phyloP scores from a whole-genome alignment of 2,797 vertebrate genomes.

The Hirundo rustica region DNA sequence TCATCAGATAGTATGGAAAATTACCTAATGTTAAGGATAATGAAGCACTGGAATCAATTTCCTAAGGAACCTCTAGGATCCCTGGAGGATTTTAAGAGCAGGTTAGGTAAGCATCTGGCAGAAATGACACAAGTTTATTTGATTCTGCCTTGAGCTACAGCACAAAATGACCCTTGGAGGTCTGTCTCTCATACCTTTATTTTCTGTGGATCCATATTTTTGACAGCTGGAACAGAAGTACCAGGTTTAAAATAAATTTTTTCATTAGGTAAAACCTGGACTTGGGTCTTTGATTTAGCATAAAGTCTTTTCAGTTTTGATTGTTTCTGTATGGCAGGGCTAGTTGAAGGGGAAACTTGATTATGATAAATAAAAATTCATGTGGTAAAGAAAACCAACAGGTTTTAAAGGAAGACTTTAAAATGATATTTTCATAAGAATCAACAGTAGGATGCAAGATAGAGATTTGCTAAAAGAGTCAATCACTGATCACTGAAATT shows the following conservation, averaged over 20 bases:
- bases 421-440: neutral
- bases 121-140: neutral
- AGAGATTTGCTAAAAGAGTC: neutral
- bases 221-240: neutral
- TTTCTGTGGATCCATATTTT: neutral
- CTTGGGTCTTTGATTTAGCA: neutral
- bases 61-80: neutral
- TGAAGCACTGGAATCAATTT: neutral
- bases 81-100: neutral
- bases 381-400: neutral
- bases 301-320: neutral
- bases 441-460: neutral
- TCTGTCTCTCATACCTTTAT: neutral
- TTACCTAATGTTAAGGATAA: neutral
- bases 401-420: neutral
- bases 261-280: neutral
- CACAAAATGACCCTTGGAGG: neutral
- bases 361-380: neutral
- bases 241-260: neutral
- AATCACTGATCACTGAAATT: neutral
- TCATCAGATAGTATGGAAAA: neutral
- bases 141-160: neutral
- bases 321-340: neutral
- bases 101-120: neutral
- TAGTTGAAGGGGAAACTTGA: neutral